These are phyloP conservation scores for Masnerella sp. DNA, from an alignment of 2,888 invertebrate species.

Conservation along the genomic window DNA sequence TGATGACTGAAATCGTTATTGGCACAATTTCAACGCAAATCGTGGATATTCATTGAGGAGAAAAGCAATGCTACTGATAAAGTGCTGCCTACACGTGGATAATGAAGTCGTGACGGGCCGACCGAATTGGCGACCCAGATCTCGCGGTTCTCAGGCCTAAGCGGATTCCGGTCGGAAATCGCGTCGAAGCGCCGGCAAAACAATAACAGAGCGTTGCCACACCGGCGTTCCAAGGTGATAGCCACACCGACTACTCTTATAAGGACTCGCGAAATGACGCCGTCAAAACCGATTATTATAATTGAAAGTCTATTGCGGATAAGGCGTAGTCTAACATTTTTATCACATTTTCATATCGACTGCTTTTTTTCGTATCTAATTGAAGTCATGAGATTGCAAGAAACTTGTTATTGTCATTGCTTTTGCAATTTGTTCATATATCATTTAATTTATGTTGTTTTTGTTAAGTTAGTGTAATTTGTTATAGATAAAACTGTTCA, in stretches of 20 bases:
- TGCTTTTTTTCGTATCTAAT: too few species aligned
- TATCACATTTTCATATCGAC: too few species aligned
- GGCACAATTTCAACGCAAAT: slow-evolving; percentile 35
- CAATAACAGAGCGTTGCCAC: slow-evolving; percentile 34
- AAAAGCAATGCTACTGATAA: slow-evolving; percentile 39
- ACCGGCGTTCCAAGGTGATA: slow-evolving; percentile 44
- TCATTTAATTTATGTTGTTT: too few species aligned
- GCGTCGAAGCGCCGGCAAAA: slow-evolving; percentile 38
- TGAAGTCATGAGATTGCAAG: too few species aligned
- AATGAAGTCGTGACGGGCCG: slow-evolving; percentile 57
- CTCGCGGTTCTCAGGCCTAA: slow-evolving; percentile 27
- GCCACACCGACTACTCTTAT: slow-evolving; percentile 35
- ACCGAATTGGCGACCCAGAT: slow-evolving; percentile 50
- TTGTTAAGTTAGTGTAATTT: too few species aligned
- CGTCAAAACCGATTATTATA: slow-evolving; percentile 30
- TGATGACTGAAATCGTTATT: too few species aligned
- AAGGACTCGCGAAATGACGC: slow-evolving; percentile 35
- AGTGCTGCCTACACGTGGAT: slow-evolving; percentile 44
- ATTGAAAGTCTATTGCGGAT: slow-evolving; percentile 20
- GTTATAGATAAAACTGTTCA: too few species aligned
- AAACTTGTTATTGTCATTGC: too few species aligned
- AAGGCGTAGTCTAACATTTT: not conserved
- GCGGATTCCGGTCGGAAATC: slow-evolving; percentile 48
- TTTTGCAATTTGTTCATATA: too few species aligned
- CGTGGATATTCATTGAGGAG: slow-evolving; percentile 33